phyloP scores from a whole-genome alignment of 64 coral and sea anemone species.

The Catalaphyllia jardinei region DNA sequence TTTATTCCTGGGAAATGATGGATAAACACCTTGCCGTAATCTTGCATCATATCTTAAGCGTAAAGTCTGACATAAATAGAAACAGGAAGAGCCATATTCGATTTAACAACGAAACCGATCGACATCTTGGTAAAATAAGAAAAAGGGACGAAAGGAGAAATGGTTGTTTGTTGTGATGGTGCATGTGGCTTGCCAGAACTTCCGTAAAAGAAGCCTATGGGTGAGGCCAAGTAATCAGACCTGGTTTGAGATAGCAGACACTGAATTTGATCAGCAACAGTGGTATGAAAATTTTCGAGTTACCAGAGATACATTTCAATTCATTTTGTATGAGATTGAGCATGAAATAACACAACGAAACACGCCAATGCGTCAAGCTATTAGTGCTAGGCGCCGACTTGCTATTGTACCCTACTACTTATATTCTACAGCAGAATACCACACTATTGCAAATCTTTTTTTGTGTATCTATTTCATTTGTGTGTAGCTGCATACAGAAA shows the following conservation, averaged over 20 bases:
- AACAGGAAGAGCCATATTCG: no score
- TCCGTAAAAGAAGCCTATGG: neutral
- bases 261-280: conserved; percentile 10
- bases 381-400: conserved; percentile 16
- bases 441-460: conserved; percentile 45
- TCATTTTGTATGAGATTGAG: conserved; percentile 14
- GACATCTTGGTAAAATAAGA: no score
- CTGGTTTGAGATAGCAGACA: conserved; percentile 48
- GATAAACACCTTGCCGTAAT: no score
- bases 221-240: conserved; percentile 9
- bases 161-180: no score
- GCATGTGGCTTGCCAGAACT: no score
- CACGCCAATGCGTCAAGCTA: conserved; percentile 4
- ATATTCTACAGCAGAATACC: conserved; percentile 40
- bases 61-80: no score
- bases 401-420: conserved; percentile 17
- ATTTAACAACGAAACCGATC: no score
- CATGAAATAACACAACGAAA: conserved; percentile 22
- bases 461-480: conserved; percentile 41
- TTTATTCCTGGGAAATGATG: no score
- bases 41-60: no score
- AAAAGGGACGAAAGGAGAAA: no score
- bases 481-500: conserved; percentile 35
- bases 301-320: conserved; percentile 40
- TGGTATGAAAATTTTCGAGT: conserved; percentile 41